Percentiles rank a stretch among this genome's conserved stretches.
phyloP scores from a whole-genome alignment of 2,797 vertebrate genomes.

The Enteromius viviparus region DNA sequence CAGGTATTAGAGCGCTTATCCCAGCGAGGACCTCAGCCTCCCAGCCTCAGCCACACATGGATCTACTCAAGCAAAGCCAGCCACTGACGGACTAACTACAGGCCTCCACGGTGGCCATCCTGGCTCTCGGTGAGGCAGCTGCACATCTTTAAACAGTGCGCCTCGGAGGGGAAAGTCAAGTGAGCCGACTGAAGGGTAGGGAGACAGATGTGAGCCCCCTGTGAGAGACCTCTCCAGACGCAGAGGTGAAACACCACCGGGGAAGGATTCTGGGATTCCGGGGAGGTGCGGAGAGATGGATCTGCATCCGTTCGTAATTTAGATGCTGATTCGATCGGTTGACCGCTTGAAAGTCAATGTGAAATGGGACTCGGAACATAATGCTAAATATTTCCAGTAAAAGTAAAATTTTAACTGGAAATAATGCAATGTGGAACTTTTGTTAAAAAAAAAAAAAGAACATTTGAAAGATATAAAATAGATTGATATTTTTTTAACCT shows the following conservation, averaged over 20 bases:
- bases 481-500: background rate
- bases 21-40: conserved; percentile 58
- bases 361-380: too few relatives aligned
- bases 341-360: conserved; percentile 12
- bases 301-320: conserved; percentile 32
- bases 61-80: conserved; percentile 56
- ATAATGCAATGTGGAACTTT: background rate
- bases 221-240: conserved; percentile 31
- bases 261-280: conserved; percentile 27
- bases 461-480: too few relatives aligned
- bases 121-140: conserved; percentile 50
- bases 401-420: background rate
- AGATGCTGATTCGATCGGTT: conserved; percentile 38
- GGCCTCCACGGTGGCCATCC: conserved; percentile 50
- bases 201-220: conserved; percentile 38
- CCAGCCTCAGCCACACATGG: conserved; percentile 57
- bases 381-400: background rate
- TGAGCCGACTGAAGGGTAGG: conserved; percentile 31
- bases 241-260: conserved; percentile 34
- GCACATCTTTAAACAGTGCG: conserved; percentile 40
- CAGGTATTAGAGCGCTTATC: conserved; percentile 67
- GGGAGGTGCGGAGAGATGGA: conserved; percentile 7
- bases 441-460: background rate
- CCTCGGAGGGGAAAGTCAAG: conserved; percentile 34
- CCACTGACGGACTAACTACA: conserved; percentile 48